Evolutionary conservation across 2,113 vertebrate genomes (phyloP).

Genomic region (Peucedramus taeniatus): DNA sequence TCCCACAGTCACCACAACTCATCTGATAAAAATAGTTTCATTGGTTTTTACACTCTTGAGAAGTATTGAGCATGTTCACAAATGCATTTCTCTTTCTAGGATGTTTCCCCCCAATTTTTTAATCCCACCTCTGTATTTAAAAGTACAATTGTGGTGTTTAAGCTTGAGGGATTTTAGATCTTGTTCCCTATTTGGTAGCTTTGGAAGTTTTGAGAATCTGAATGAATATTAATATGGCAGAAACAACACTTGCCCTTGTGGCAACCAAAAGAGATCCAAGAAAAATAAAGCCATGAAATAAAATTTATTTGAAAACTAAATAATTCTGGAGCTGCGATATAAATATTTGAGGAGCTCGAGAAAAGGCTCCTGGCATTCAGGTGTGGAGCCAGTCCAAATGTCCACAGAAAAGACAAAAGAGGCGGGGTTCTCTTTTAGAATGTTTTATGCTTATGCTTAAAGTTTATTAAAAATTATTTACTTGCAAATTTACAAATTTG

Average conservation of each 20-base stretch:
- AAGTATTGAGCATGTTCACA: not conserved
- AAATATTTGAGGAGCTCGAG: not conserved
- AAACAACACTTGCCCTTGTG: not conserved
- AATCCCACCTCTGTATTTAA: fast-evolving
- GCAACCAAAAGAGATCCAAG: not conserved
- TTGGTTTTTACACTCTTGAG: fast-evolving
- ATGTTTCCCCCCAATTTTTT: fast-evolving
- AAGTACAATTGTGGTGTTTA: fast-evolving
- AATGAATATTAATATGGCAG: not conserved
- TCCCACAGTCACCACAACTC: too few species aligned
- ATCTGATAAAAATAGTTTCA: fast-evolving
- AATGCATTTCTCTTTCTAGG: fast-evolving
- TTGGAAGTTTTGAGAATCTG: not conserved
- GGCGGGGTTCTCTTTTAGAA: too few species aligned
- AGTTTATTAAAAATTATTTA: not conserved
- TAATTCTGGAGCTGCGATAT: not conserved
- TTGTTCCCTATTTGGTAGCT: not conserved
- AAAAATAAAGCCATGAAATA: not conserved
- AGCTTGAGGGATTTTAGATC: not conserved
- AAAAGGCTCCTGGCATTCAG: not conserved
- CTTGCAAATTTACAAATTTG: not conserved
- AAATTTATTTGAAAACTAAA: not conserved
- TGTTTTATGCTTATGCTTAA: fast-evolving
- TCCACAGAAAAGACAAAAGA: not conserved
- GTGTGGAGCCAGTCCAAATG: not conserved